phyloP scores from a whole-genome alignment of 2,113 vertebrate species.

The Montifringilla adamsi region DNA sequence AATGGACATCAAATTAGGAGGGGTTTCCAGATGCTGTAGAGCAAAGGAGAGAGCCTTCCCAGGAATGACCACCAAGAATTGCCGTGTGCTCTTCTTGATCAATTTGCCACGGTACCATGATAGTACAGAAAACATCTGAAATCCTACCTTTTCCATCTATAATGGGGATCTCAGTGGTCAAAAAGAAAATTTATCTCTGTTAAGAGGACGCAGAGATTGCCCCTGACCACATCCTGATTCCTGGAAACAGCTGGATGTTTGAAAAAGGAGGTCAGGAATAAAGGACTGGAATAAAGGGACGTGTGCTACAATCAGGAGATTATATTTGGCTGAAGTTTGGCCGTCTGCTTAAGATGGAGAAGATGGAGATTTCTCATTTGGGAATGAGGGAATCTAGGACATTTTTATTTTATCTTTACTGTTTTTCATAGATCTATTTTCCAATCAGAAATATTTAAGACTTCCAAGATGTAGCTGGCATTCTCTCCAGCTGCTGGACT shows the following conservation, averaged over 20 bases:
- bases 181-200: background rate
- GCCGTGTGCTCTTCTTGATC: background rate
- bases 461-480: background rate
- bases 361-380: background rate
- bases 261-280: background rate
- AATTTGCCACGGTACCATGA: background rate
- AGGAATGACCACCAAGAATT: background rate
- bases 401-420: background rate
- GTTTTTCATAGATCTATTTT: background rate
- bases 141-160: background rate
- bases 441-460: background rate
- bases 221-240: background rate
- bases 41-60: background rate
- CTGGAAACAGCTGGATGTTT: background rate
- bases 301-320: background rate
- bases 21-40: background rate
- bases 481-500: background rate
- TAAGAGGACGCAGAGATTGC: background rate
- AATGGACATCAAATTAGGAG: background rate
- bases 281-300: background rate
- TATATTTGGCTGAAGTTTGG: background rate
- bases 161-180: background rate
- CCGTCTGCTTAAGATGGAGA: background rate
- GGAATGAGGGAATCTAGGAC: background rate
- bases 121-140: background rate